Evolutionary conservation across 2,797 vertebrate genomes (phyloP), one percentile per base, ranked within the genome.

Genomic region (Chelon auratus): DNA sequence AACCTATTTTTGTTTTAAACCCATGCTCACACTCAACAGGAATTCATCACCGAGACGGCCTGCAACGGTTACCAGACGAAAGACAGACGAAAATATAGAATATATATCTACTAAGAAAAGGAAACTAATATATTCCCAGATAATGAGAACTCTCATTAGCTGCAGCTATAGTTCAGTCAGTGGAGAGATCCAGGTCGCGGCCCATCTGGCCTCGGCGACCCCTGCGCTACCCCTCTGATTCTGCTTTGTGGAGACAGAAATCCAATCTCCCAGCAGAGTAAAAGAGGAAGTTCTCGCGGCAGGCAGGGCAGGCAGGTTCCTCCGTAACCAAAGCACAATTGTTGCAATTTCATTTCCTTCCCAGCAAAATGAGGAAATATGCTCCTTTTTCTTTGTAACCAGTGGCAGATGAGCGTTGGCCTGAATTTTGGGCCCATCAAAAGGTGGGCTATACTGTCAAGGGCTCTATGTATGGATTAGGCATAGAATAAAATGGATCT

Each of bases 291-390:
- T 88, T 87, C 84, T 89, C 83, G 66, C 86, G 63, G 82, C 84
- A 76, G 89, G 72, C 84, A 77, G 84, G 63, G 82, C 84, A 76
- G 89, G 72, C 84, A 77, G 84, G 85, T 91, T 91, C 85, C 87
- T 86, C 77, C 72, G 33, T 75, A 87, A 90, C 85, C 85, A 89
- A 90, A 90, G 84, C 87, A 80, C 79, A 85, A 89, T 77, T 91
- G 89, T 91, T 80, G 83, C 88, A 69, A 77, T 84, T 91, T 88
- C 74, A 87, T 91, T 90, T 91, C 88, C 89, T 88, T 86, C 76
- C 62, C 51, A 71, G 78, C 54, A 73, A 86, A 92, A 90, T 65
- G 75, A 87, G 84, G 86, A 91, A 92, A 89, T 62, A 61, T 62
- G 55, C 79, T 82, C 52, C 51, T 60, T 61, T 81, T 74, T 65